Conservation (phyloP, 2,888 invertebrate species). For the Sphaerolaimus hirsutus region DNA sequence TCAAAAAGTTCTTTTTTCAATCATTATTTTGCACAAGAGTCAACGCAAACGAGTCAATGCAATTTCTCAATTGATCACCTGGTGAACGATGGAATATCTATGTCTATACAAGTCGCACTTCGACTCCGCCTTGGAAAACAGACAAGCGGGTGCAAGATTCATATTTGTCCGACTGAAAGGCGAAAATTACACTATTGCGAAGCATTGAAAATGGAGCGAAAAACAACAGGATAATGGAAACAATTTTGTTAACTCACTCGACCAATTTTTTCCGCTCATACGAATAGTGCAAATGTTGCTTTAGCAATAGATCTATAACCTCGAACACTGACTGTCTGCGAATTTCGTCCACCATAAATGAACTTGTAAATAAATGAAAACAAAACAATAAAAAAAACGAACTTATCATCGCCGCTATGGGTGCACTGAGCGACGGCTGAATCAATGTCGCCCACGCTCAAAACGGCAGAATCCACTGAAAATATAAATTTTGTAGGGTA, state of each 20-base stretch:
- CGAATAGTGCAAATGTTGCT: not conserved
- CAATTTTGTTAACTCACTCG: not conserved
- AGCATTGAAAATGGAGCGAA: not conserved
- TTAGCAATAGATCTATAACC: not conserved
- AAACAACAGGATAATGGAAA: not conserved
- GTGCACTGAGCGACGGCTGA: not conserved
- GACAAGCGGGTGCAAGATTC: not conserved
- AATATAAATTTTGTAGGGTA: too few species aligned
- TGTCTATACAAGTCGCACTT: slow-evolving; percentile 46
- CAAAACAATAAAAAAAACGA: not conserved
- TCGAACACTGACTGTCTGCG: not conserved
- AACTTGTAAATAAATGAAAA: not conserved
- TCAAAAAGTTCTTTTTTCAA: too few species aligned
- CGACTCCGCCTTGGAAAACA: slow-evolving; percentile 31
- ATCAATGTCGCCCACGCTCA: not conserved
- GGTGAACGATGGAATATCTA: slow-evolving; percentile 22
- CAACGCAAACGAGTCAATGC: too few species aligned
- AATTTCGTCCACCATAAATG: too few species aligned
- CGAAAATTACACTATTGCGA: not conserved
- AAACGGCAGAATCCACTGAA: not conserved
- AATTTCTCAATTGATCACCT: too few species aligned
- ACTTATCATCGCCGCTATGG: not conserved
- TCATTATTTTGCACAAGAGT: too few species aligned
- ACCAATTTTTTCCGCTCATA: not conserved
- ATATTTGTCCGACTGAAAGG: not conserved